Evolutionary conservation across 2,113 vertebrate species (phyloP).

Genomic region (Noctilio leporinus): DNA sequence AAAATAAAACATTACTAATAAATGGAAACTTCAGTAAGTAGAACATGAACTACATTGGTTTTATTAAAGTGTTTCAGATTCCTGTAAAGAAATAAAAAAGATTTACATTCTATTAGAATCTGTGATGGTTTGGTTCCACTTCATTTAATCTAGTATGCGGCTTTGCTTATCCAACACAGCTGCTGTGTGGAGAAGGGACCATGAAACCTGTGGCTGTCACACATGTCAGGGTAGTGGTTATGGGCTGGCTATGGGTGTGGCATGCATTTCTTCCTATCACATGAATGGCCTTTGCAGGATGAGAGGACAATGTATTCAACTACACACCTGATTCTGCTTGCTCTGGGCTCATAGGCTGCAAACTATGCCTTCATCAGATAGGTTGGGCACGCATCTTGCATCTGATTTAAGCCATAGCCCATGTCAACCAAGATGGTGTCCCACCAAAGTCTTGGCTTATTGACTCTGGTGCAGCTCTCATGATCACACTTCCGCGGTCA

Average conservation of each 20-base stretch:
- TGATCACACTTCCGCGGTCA: neutral
- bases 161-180: neutral
- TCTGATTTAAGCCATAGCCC: neutral
- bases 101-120: neutral
- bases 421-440: neutral
- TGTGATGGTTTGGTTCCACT: neutral
- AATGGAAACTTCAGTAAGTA: neutral
- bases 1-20: neutral
- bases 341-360: neutral
- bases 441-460: neutral
- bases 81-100: neutral
- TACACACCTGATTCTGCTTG: neutral
- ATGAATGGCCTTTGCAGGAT: neutral
- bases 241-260: neutral
- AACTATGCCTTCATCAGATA: neutral
- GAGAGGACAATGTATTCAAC: neutral
- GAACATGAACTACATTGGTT: neutral
- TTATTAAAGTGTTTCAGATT: neutral
- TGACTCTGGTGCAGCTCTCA: neutral
- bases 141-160: conserved; percentile 11
- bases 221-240: neutral
- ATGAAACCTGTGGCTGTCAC: neutral
- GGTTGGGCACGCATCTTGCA: neutral
- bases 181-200: neutral
- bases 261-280: neutral